phyloP scores from a whole-genome alignment of 2,888 invertebrate species.

The Macroteleia sp. region DNA sequence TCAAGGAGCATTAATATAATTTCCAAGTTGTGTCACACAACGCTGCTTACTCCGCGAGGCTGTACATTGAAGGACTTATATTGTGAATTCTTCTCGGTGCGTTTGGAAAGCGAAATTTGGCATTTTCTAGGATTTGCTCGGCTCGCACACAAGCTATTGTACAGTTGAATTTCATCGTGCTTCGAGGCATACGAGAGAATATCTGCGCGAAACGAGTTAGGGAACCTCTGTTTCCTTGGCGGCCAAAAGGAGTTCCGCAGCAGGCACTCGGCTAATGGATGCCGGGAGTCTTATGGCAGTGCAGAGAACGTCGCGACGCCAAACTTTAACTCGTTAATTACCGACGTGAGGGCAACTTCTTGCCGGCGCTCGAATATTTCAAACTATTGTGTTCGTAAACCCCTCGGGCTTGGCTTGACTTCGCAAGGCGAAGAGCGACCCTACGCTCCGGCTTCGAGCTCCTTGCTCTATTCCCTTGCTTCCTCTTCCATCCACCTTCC shows the following conservation, averaged over 20 bases:
- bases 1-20: slow-evolving; percentile 30
- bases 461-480: slow-evolving; percentile 62
- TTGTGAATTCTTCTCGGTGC: slow-evolving; percentile 39
- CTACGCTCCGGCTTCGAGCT: slow-evolving; percentile 63
- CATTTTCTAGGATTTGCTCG: slow-evolving; percentile 63
- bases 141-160: slow-evolving; percentile 50
- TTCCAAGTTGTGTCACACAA: slow-evolving; percentile 29
- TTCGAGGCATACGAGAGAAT: slow-evolving; percentile 60
- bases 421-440: slow-evolving; percentile 70
- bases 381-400: slow-evolving; percentile 83
- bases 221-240: slow-evolving; percentile 76
- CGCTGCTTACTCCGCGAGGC: neutral
- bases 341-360: slow-evolving; percentile 81
- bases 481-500: slow-evolving; percentile 44
- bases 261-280: slow-evolving; percentile 83
- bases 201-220: slow-evolving; percentile 65
- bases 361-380: slow-evolving; percentile 81
- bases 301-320: slow-evolving; percentile 80
- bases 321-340: slow-evolving; percentile 85
- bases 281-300: slow-evolving; percentile 78
- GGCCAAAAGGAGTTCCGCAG: slow-evolving; percentile 78
- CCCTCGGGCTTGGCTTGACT: slow-evolving; percentile 78
- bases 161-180: slow-evolving; percentile 62
- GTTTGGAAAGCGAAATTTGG: slow-evolving; percentile 56
- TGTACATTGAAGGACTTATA: slow-evolving; percentile 38